Evolutionary conservation across 2,888 invertebrate species (phyloP).

Genomic region (Leptarthrus brevirostris): DNA sequence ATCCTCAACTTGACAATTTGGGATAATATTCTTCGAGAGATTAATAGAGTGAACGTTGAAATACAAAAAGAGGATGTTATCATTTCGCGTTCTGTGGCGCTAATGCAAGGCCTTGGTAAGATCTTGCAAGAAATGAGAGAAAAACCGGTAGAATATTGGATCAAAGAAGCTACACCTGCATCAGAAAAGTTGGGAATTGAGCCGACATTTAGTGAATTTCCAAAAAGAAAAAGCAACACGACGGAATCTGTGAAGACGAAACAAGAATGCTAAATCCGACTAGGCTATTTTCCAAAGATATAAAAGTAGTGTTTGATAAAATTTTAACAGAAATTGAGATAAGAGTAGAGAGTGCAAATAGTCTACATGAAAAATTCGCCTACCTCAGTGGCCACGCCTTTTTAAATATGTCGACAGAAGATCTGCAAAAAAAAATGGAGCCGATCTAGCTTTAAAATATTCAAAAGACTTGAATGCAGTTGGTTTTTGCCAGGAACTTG

Average conservation of each 20-base stretch:
- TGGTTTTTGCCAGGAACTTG: slow-evolving; percentile 16
- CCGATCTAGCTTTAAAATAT: slow-evolving; percentile 22
- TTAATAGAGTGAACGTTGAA: too few species aligned
- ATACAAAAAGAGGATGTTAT: slow-evolving; percentile 10
- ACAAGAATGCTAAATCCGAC: not conserved
- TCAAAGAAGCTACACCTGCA: slow-evolving; percentile 28
- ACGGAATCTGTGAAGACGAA: slow-evolving; percentile 19
- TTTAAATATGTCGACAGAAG: slow-evolving; percentile 22
- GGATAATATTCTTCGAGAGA: slow-evolving; percentile 16
- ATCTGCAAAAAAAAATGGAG: slow-evolving; percentile 29
- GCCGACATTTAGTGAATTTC: slow-evolving; percentile 11
- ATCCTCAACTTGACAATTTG: slow-evolving; percentile 19
- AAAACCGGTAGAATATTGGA: slow-evolving; percentile 12
- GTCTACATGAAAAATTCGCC: slow-evolving; percentile 2
- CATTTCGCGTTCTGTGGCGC: too few species aligned
- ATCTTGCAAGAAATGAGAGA: slow-evolving; percentile 26
- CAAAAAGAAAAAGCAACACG: slow-evolving; percentile 21
- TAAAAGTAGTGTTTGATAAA: slow-evolving; percentile 12
- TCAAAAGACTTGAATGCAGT: slow-evolving; percentile 23
- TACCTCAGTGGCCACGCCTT: slow-evolving; percentile 3
- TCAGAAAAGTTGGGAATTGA: slow-evolving; percentile 18
- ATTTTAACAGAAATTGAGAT: slow-evolving; percentile 15
- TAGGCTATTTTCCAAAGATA: slow-evolving; percentile 9
- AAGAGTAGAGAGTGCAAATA: slow-evolving; percentile 7
- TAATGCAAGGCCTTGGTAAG: too few species aligned